Evolutionary conservation across 1,140 invertebrate species (phyloP).

Genomic region (Amyelois transitella): DNA sequence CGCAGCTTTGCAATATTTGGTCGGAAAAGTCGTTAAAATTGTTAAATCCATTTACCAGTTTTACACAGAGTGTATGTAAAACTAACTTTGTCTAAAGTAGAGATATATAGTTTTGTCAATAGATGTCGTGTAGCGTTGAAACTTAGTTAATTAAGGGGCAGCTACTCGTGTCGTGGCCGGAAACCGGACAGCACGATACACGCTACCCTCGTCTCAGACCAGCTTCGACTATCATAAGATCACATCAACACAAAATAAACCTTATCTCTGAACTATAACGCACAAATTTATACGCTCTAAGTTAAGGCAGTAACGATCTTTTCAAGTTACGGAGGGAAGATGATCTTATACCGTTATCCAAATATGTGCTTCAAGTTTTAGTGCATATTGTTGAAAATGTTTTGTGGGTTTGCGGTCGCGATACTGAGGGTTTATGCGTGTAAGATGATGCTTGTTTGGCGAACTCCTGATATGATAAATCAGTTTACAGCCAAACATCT

Average conservation of each 20-base stretch:
- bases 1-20: too few relatives aligned
- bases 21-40: too few relatives aligned
- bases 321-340: constrained; percentile 23
- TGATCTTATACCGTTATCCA: constrained; percentile 36
- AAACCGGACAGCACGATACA: constrained; percentile 69
- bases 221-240: constrained; percentile 29
- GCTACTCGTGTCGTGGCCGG: constrained; percentile 41
- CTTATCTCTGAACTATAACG: constrained; percentile 21
- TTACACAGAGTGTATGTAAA: background rate
- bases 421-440: constrained; percentile 67
- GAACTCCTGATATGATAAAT: constrained; percentile 71
- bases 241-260: constrained; percentile 16
- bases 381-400: constrained; percentile 52
- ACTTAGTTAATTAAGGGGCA: constrained; percentile 64
- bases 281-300: constrained; percentile 12
- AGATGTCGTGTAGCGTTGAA: constrained; percentile 30
- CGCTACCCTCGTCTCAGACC: constrained; percentile 57
- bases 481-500: constrained; percentile 64
- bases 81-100: background rate
- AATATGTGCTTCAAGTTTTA: constrained; percentile 51
- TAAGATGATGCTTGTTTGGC: constrained; percentile 70
- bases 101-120: constrained; percentile 18
- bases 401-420: constrained; percentile 27
- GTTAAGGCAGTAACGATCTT: constrained; percentile 22
- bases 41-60: too few relatives aligned